A percentile compares a stretch with the other conserved stretches of the same genome.
Conservation (phyloP, 2,888 invertebrate genomes). For the Sarcophaga rosellei region DNA sequence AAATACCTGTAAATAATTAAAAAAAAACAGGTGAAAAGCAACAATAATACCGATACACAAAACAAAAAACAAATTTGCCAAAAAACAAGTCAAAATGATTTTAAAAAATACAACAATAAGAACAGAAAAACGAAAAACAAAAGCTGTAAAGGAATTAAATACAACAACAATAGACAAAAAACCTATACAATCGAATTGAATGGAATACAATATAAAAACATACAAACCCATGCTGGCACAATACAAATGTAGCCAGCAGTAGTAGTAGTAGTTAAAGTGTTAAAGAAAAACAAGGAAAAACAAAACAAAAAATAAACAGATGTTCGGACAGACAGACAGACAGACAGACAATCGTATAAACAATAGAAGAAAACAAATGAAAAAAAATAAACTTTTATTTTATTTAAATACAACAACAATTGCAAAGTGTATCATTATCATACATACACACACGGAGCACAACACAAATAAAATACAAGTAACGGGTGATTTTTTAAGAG, state of each 20-base stretch:
- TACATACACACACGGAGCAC: neutral
- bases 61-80: neutral
- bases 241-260: neutral
- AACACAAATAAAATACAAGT: neutral
- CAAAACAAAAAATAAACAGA: neutral
- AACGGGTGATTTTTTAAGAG: no score
- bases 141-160: neutral
- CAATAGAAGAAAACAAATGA: neutral
- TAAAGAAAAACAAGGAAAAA: neutral
- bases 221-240: neutral
- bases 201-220: neutral
- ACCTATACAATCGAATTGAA: neutral
- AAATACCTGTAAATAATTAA: slow-evolving; percentile 2
- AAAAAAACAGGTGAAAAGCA: slow-evolving; percentile 5
- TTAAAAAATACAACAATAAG: neutral
- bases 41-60: neutral
- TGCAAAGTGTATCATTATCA: slow-evolving; percentile 3
- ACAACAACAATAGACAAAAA: neutral
- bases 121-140: neutral
- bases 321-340: neutral
- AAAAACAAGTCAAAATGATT: slow-evolving; percentile 5
- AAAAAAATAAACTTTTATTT: neutral
- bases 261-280: neutral
- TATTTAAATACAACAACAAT: slow-evolving; percentile 14
- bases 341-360: neutral